Base-by-base conservation (phyloP, 1,140 invertebrate species). In the Penaeus chinensis region DNA sequence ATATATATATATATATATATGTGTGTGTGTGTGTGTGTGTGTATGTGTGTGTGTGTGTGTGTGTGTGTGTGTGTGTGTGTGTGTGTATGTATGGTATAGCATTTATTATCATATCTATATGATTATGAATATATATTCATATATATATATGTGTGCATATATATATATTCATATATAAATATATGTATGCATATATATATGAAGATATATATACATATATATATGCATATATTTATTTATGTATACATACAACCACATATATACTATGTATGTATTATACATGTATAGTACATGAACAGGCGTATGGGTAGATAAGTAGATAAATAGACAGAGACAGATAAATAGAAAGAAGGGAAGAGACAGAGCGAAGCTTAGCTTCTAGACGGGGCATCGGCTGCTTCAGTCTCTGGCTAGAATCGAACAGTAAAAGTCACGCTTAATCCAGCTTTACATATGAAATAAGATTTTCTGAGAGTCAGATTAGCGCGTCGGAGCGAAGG, bases 391-490 rank as follows among this genome's bases (percentile, higher is more conserved):
- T n/a, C 24, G 20, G 79, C 27, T 27, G 22, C 27, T 18, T 62
- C 79, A 81, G 22, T 8, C 79, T n/a, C 79, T 11, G 61, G 27
- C 79, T 22, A 8, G 42, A 81, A 27, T 60, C 24, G 27, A 71
- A n/a, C 47, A 83, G 71, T 83, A 74, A 83, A 83, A 66, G 66
- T 83, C 82, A 71, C 54, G 18, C n/a, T 83, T 42, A 83, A 83
- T 83, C 82, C 66, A 71, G 66, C 82, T 83, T 83, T 83, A 71
- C 82, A 66, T 83, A 83, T 69, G 37, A 65, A 66, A 42, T 24
- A 20, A 60, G 42, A 18, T 69, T 66, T 79, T 24, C 54, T 60
- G 37, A 18, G 19, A 60, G 77, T 20, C 77, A 79, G 47, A 19
- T 24, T 54, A n/a, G 54, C n/a, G 77, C 27, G 42, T 18, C 47